Percentiles rank a stretch among this genome's conserved stretches.
Evolutionary conservation across 2,113 vertebrate genomes (phyloP).

Genomic region (Panurus biarmicus): DNA sequence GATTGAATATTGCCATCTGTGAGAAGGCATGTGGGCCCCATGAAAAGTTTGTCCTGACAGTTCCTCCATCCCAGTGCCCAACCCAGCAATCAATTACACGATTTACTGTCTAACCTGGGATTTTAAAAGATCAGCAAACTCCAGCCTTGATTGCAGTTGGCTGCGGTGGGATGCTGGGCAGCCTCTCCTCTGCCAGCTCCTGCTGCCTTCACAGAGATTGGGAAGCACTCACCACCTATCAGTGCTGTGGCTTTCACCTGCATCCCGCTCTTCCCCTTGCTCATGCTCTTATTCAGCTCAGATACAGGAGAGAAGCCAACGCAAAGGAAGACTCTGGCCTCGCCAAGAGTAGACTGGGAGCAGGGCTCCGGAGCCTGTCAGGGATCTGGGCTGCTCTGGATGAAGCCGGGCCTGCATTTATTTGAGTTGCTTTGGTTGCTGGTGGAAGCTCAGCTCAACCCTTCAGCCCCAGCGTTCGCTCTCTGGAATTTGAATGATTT

Average conservation of each 20-base stretch:
- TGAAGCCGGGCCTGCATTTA: background rate
- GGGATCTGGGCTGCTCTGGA: background rate
- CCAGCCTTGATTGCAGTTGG: fast-evolving
- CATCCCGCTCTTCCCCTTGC: background rate
- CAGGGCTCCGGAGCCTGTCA: fast-evolving
- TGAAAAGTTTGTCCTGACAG: background rate
- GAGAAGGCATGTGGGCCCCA: fast-evolving
- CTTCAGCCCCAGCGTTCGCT: background rate
- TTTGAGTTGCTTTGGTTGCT: background rate
- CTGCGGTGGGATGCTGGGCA: background rate
- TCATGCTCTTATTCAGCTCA: background rate
- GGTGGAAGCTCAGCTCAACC: background rate
- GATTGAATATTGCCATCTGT: background rate
- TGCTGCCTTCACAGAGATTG: fast-evolving
- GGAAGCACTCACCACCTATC: background rate
- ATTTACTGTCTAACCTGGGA: background rate
- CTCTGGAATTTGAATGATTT: slow-evolving; percentile 77
- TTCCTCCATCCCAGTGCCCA: background rate
- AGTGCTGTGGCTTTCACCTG: background rate
- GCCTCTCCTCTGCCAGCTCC: background rate
- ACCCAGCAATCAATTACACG: background rate
- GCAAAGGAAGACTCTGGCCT: background rate
- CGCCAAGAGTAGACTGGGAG: fast-evolving
- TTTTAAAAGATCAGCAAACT: background rate
- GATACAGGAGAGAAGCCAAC: background rate